Evolutionary conservation across 2,888 invertebrate species (phyloP), one percentile per base, ranked within the genome.

Genomic region (Clitarchus hookeri): DNA sequence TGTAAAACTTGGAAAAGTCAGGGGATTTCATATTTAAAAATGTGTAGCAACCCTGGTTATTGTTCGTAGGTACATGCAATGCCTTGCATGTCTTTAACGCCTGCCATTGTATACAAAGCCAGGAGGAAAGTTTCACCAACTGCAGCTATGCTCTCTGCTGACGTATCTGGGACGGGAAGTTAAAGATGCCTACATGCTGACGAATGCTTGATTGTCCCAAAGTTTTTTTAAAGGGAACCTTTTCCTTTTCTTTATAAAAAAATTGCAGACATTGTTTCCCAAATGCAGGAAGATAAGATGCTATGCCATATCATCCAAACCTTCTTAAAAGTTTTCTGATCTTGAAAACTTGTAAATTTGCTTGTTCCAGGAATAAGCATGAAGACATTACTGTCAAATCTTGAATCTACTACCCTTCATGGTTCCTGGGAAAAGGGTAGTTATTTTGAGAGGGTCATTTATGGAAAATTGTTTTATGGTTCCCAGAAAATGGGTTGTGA

Each of bases 321-420:
- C 44, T 78, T 44, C 44, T 82, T 85, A 1, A n/a, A 23, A 85
- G 12, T 79, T 44, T 78, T 4, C 36, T 85, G 85, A 53, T 1
- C 25, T 77, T 85, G 36, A 65, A 85, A 8, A 85, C 84, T 16
- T 16, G 82, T 9, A 36, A 16, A 0, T 25, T 85, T 85, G n/a
- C 77, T 44, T 77, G 82, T 85, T 44, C 80, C 84, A 78, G 85
- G 85, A 36, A 85, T 83, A 6, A 85, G 80, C 85, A 85, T 85
- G 80, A 4, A 44, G 6, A 84, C 82, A 44, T 84, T 77, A n/a
- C n/a, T n/a, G n/a, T n/a, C n/a, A n/a, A n/a, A n/a, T n/a, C n/a
- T n/a, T n/a, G n/a, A n/a, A n/a, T n/a, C n/a, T n/a, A n/a, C n/a
- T n/a, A n/a, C n/a, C n/a, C n/a, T n/a, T n/a, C n/a, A n/a, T n/a